Conservation (phyloP, 2,797 vertebrate genomes). For the Chelidonichthys spinosus region DNA sequence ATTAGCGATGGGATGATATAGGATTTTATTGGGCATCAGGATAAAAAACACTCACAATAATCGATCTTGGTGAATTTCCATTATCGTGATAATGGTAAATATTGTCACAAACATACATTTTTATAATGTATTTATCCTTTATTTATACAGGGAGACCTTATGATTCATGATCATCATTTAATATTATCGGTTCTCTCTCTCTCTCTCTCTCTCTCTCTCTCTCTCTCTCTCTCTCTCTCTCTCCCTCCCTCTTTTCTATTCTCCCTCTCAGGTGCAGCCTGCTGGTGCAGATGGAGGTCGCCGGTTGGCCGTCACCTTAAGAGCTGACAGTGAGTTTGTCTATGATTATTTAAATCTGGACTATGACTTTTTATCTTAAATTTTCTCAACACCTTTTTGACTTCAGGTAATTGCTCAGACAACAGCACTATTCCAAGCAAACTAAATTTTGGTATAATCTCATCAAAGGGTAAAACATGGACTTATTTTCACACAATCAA, state of each 20-base stretch:
- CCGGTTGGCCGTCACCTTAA: constrained; percentile 75
- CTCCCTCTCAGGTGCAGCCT: constrained; percentile 65
- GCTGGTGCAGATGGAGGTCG: constrained; percentile 72
- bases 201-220: background rate
- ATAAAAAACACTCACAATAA: too few relatives aligned
- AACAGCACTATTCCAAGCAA: background rate
- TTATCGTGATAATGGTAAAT: too few relatives aligned
- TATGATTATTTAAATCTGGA: background rate
- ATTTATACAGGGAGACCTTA: too few relatives aligned
- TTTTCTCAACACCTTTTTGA: background rate
- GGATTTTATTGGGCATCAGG: too few relatives aligned
- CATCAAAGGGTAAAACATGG: background rate
- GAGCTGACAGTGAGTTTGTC: constrained; percentile 82
- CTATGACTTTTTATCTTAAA: background rate
- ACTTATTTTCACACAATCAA: background rate
- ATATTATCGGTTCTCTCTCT: background rate
- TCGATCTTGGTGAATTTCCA: too few relatives aligned
- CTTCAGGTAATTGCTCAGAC: background rate
- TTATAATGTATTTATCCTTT: too few relatives aligned
- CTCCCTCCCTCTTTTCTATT: background rate
- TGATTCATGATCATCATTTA: too few relatives aligned
- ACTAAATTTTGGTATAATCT: background rate
- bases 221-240: background rate
- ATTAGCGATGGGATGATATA: too few relatives aligned
- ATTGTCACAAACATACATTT: too few relatives aligned